Conservation (phyloP, 2,797 vertebrate species). For the Sternarchorhynchus goeldii region DNA sequence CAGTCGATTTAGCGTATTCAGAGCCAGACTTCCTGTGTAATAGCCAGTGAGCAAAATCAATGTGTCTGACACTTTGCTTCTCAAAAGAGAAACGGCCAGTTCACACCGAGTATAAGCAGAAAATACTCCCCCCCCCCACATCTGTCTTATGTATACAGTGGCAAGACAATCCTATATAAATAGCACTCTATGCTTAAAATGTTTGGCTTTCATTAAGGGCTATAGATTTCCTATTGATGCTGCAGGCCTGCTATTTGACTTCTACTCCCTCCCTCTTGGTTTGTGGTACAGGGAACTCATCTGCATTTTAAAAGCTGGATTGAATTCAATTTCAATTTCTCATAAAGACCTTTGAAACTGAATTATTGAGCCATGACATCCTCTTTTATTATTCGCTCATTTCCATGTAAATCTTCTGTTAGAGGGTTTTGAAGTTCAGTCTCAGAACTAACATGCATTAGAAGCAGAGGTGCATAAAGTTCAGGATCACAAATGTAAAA, state of each 20-base stretch:
- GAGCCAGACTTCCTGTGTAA: constrained; percentile 13
- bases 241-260: constrained; percentile 35
- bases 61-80: constrained; percentile 25
- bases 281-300: constrained; percentile 25
- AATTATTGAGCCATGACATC: constrained; percentile 22
- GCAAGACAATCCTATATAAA: constrained; percentile 42
- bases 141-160: constrained; percentile 36
- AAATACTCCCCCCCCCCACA: neutral
- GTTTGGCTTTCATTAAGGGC: constrained; percentile 45
- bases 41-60: constrained; percentile 22
- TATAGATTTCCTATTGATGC: constrained; percentile 47
- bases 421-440: constrained; percentile 12
- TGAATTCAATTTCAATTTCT: constrained; percentile 34
- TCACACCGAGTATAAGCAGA: constrained; percentile 11
- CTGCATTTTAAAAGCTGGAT: constrained; percentile 26
- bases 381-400: constrained; percentile 21
- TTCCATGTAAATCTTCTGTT: constrained; percentile 16
- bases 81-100: constrained; percentile 22
- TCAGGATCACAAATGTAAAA: too few species aligned
- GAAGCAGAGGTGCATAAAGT: neutral
- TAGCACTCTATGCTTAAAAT: constrained; percentile 38
- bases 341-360: constrained; percentile 27
- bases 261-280: constrained; percentile 27
- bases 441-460: neutral
- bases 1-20: neutral